phyloP scores from a whole-genome alignment of 2,888 invertebrate species.

The Matsumyia berberina region DNA sequence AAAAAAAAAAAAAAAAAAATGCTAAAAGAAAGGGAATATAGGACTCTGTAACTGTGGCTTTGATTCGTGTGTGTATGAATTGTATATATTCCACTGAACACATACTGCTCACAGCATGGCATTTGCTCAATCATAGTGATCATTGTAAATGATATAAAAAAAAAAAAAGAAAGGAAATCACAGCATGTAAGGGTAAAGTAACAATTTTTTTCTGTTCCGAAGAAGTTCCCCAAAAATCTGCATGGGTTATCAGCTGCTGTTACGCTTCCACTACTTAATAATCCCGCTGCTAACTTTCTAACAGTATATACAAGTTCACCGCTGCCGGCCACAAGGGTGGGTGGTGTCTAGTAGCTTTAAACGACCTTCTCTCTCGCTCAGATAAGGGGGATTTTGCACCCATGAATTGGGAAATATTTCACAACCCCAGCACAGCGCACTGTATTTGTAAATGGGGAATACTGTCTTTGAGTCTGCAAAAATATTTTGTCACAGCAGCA shows the following conservation, averaged over 20 bases:
- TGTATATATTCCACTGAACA: constrained; percentile 31
- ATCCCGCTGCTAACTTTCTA: constrained; percentile 42
- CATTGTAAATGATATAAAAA: constrained; percentile 73
- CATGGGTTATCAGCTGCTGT: constrained; percentile 67
- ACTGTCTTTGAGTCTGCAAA: constrained; percentile 53
- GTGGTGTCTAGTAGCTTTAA: constrained; percentile 51
- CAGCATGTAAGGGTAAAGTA: constrained; percentile 58
- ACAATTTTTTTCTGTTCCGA: constrained; percentile 29
- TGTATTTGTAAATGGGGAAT: constrained; percentile 47
- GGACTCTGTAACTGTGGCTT: constrained; percentile 40
- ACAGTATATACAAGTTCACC: constrained; percentile 28
- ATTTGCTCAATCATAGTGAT: constrained; percentile 66
- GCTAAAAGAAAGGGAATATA: constrained; percentile 4
- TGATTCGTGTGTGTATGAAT: constrained; percentile 10
- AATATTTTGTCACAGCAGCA: constrained; percentile 51
- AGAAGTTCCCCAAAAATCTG: constrained; percentile 53
- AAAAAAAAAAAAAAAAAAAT: constrained; percentile 35
- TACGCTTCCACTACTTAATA: constrained; percentile 49
- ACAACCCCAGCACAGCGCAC: constrained; percentile 1
- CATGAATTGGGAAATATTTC: constrained; percentile 40
- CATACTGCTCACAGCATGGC: constrained; percentile 65
- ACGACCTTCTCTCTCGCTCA: constrained; percentile 23
- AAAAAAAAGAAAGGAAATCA: constrained; percentile 64
- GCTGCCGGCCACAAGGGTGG: constrained; percentile 50
- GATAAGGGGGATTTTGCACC: constrained; percentile 19